These are phyloP conservation scores for Psittacula echo DNA, from an alignment of 2,797 vertebrate genomes.

Conservation along the genomic window DNA sequence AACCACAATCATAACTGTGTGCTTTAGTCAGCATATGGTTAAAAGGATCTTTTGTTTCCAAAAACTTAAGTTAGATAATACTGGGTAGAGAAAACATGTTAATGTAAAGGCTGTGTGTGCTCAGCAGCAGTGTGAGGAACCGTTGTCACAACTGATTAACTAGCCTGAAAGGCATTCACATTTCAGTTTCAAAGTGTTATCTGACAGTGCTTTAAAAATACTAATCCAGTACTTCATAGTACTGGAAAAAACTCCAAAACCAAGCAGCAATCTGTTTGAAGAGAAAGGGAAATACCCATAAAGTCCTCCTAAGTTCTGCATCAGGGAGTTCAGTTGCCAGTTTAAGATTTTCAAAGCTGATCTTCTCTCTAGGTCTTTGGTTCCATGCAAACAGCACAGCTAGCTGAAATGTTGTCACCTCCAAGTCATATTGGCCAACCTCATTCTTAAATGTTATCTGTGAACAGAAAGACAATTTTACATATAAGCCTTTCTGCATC, in stretches of 20 bases:
- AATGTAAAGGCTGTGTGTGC: background rate
- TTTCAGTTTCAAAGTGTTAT: background rate
- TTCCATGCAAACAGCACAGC: conserved; percentile 98
- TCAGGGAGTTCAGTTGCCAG: conserved; percentile 96
- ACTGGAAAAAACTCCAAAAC: background rate
- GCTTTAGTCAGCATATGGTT: background rate
- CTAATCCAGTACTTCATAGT: background rate
- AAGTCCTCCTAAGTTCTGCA: conserved; percentile 95
- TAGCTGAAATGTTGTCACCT: conserved; percentile 98
- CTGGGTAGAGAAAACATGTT: background rate
- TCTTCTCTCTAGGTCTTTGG: conserved; percentile 97
- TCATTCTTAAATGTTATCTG: conserved; percentile 99
- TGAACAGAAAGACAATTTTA: background rate
- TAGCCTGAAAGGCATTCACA: background rate
- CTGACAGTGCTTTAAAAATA: conserved; percentile 1
- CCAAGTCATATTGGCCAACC: conserved; percentile 97
- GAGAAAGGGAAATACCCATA: conserved; percentile 87
- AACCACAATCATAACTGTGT: background rate
- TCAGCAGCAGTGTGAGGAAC: background rate
- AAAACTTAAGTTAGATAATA: background rate
- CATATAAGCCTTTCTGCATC: background rate
- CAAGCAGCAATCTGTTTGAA: conserved; percentile 46
- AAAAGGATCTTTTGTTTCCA: conserved; percentile 18
- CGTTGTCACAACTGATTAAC: background rate
- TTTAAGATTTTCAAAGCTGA: conserved; percentile 99